These are phyloP conservation scores for Brachionus angularis DNA, from an alignment of 1,140 invertebrate species.

Conservation along the genomic window DNA sequence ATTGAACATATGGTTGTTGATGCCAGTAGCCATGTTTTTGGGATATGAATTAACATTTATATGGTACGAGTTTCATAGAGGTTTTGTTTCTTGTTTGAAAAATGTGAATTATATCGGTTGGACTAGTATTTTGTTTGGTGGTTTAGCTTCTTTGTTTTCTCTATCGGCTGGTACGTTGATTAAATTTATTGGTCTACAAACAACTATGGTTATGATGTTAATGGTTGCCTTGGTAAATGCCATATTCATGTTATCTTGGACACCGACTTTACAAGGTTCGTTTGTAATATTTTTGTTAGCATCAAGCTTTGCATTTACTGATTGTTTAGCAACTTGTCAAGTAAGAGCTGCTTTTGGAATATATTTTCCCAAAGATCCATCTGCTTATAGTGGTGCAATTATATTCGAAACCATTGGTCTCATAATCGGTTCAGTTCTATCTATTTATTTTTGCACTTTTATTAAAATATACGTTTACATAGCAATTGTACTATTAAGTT, in stretches of 20 bases:
- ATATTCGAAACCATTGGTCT: constrained; percentile 42
- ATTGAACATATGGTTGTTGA: constrained; percentile 32
- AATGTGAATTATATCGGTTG: constrained; percentile 40
- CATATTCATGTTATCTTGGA: constrained; percentile 40
- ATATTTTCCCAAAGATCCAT: constrained; percentile 15
- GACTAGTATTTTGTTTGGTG: constrained; percentile 29
- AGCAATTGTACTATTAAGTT: too few relatives aligned
- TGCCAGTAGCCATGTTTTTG: constrained; percentile 10
- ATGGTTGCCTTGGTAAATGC: constrained; percentile 29
- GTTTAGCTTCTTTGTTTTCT: constrained; percentile 29
- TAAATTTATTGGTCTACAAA: background rate
- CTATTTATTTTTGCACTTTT: constrained; percentile 17
- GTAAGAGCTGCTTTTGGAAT: constrained; percentile 38
- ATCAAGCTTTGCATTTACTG: constrained; percentile 16
- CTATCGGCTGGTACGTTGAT: background rate
- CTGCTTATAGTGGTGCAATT: constrained; percentile 9
- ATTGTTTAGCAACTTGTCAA: constrained; percentile 25
- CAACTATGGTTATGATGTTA: constrained; percentile 36
- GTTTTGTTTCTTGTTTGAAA: constrained; percentile 28
- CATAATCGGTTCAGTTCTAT: constrained; percentile 1
- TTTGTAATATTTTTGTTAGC: constrained; percentile 35
- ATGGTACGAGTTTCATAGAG: constrained; percentile 37
- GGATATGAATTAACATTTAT: constrained; percentile 37
- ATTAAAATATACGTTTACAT: constrained; percentile 38
- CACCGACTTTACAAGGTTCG: background rate